Percentiles rank a stretch among this genome's conserved stretches.
These are phyloP conservation scores for Palythoa caribaeorum DNA, from an alignment of 92 coral and sea anemone genomes.

Conservation along the genomic window DNA sequence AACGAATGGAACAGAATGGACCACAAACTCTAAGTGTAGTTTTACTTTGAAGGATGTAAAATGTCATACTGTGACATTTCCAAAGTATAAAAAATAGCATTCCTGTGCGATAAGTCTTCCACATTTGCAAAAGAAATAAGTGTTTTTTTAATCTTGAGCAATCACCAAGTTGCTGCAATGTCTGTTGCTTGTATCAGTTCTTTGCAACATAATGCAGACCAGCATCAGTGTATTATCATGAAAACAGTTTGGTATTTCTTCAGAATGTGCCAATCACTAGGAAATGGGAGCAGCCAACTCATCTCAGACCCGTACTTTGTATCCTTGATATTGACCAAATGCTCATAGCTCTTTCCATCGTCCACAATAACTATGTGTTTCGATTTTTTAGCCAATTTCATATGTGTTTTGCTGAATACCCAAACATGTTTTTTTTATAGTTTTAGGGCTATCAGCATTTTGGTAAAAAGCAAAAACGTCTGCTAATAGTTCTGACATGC, in stretches of 20 bases:
- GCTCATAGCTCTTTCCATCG: constrained; percentile 35
- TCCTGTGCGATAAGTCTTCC: constrained; percentile 14
- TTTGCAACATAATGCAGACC: constrained; percentile 20
- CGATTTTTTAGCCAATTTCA: background rate
- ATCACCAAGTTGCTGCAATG: background rate
- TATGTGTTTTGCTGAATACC: background rate
- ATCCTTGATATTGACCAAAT: constrained; percentile 9
- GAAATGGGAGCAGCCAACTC: constrained; percentile 29
- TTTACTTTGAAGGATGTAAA: background rate
- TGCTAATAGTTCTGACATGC: too few relatives aligned
- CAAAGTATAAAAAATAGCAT: background rate
- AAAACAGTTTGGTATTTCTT: constrained; percentile 21
- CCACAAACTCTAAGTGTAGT: background rate
- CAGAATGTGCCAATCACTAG: constrained; percentile 33
- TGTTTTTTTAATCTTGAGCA: constrained; percentile 10
- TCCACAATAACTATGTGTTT: constrained; percentile 16
- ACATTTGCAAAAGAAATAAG: background rate
- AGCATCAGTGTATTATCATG: constrained; percentile 10
- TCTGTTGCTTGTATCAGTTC: background rate
- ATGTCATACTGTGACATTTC: background rate
- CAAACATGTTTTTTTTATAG: constrained; percentile 23
- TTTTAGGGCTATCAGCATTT: constrained; percentile 23
- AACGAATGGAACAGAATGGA: background rate
- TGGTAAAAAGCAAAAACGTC: constrained; percentile 28
- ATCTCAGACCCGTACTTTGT: constrained; percentile 9